phyloP scores from a whole-genome alignment of 2,113 vertebrate species.

The Ahaetulla prasina region DNA sequence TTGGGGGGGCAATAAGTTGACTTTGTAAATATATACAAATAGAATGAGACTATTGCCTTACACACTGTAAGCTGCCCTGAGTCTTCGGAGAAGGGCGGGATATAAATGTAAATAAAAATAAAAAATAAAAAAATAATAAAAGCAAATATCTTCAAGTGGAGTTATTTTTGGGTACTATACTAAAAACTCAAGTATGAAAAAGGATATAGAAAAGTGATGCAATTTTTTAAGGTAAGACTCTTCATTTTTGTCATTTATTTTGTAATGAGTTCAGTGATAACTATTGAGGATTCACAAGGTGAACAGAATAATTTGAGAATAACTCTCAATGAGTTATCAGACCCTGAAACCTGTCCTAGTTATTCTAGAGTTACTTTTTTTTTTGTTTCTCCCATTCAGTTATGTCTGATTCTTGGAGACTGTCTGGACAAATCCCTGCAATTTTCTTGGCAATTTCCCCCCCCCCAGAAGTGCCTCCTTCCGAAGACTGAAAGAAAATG shows the following conservation, averaged over 20 bases:
- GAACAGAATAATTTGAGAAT: slow-evolving; percentile 51
- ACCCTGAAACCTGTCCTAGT: slow-evolving; percentile 51
- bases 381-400: neutral
- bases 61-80: no score
- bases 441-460: no score
- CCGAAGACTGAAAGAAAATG: no score
- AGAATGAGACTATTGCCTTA: no score
- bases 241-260: slow-evolving; percentile 51
- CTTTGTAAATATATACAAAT: no score
- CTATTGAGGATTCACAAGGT: slow-evolving; percentile 52
- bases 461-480: no score
- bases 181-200: slow-evolving; percentile 32
- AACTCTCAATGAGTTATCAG: slow-evolving; percentile 59
- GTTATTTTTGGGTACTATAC: slow-evolving; percentile 15
- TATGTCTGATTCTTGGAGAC: no score
- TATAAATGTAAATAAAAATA: no score
- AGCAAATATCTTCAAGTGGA: slow-evolving; percentile 28
- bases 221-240: slow-evolving; percentile 37
- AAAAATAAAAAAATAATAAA: no score
- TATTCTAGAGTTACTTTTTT: slow-evolving; percentile 48
- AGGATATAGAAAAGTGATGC: slow-evolving; percentile 41
- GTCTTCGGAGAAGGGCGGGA: no score
- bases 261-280: slow-evolving; percentile 46
- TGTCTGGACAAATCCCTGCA: no score
- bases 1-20: no score